Evolutionary conservation across 1,140 invertebrate species (phyloP), one percentile per base, ranked within the genome.

Genomic region (Galleria mellonella): DNA sequence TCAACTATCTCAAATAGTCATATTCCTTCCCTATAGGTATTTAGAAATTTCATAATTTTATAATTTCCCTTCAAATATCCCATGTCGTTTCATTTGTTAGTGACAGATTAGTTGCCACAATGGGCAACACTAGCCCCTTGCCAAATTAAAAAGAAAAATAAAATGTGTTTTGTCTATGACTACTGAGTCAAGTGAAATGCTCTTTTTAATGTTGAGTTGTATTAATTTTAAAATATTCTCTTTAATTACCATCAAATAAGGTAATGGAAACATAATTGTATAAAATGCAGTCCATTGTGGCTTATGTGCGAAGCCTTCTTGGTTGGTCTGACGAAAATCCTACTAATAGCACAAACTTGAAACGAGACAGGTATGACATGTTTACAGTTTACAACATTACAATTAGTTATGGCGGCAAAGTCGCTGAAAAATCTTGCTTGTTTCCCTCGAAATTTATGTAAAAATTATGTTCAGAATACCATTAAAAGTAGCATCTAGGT

Each of bases 311-410:
- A 35, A 74, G 36, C 63, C 64, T 82, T 51, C 52, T 85, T 17
- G 64, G 67, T 43, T 73, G 64, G 68, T 47, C 52, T 62, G 76
- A 78, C 41, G 72, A 73, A 46, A 66, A 68, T 61, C 54, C 69
- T 30, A 36, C 61, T 38, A 52, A 52, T 28, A 63, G 59, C 49
- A 63, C 62, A 66, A 78, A 65, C 67, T 71, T 74, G 61, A 84
- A 84, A 73, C 67, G 81, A 58, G 71, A 82, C 74, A 84, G 81
- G 81, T 83, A 81, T 72, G 77, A 84, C 81, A 75, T 84, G 76
- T 81, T 82, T 82, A 82, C 74, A 78, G 78, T 64, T 37, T 23
- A 23, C 17, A 23, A 23, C 17, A 65, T 55, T 58, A 23, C 2
- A 23, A 23, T 62, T 62, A 58, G 73, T 83, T 82, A 84, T 84